Base-by-base conservation (phyloP, 2,797 vertebrate genomes). In the Neosalanx taihuensis region DNA sequence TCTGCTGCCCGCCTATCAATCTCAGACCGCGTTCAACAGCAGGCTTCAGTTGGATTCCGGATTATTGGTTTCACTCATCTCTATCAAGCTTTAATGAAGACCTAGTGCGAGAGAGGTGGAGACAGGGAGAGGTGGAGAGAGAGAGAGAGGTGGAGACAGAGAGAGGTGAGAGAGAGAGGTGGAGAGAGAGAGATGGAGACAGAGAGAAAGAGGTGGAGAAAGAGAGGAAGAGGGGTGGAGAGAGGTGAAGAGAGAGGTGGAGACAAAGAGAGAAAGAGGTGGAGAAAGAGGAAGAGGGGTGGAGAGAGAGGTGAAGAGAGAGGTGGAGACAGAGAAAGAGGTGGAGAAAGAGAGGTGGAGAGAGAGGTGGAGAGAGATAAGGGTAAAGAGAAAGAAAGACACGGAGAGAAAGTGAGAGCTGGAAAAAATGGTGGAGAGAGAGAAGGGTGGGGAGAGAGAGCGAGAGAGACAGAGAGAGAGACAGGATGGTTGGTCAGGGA, bases 71-170 rank as follows among this genome's bases (percentile, higher is more conserved):
- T 89, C 83, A 90, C 85, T 90, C 90, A 86, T 92, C 81, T 84
- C 76, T 83, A 91, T 91, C 85, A 91, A 90, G 83, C 85, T 92
- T 92, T 91, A 90, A 92, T 91, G 89, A 91, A 79, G 82, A 91
- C 79, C 78, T 76, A 72, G 78, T 79, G 81, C 79, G 73, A 67
- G 69, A 56, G 64, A 18, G 18, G 13, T 23, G n/a, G 60, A 67
- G 33, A 78, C 64, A 7, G 3, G 29, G 68, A 62, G 70, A 58
- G 49, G 46, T 15, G 23, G 31, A 58, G 29, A 20, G 58, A 30
- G 57, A 7, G 17, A 17, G 46, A 12, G 17, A 15, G n/a, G 67
- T 4, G 35, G 53, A 5, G 61, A 30, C n/a, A 29, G 53, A 49
- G 64, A 49, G 41, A 46, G 26, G 10, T 12, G 61, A 26, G 23